Evolutionary conservation across 2,113 vertebrate species (phyloP).

Genomic region (Caranx ignobilis): DNA sequence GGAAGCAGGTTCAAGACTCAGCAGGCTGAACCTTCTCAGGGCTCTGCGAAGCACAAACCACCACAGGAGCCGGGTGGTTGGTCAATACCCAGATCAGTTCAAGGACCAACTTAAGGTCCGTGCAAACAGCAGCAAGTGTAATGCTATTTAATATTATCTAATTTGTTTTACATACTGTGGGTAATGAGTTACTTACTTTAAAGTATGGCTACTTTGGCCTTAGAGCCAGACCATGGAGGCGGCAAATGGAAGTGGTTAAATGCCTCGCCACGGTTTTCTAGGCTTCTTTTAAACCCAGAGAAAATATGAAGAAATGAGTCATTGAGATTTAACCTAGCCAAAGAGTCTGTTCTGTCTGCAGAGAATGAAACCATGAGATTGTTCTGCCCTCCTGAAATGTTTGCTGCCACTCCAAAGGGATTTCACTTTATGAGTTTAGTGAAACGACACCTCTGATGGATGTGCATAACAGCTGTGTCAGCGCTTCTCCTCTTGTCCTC

Average conservation of each 20-base stretch:
- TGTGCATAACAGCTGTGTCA: conserved; percentile 32
- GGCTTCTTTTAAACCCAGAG: background rate
- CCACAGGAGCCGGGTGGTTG: too few species aligned
- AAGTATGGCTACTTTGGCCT: background rate
- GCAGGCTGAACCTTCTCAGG: too few species aligned
- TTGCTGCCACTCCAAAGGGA: conserved; percentile 2
- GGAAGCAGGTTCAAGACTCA: too few species aligned
- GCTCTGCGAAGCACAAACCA: too few species aligned
- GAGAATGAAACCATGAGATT: conserved; percentile 13
- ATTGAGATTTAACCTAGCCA: background rate
- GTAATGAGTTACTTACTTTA: background rate
- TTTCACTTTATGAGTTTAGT: conserved; percentile 28
- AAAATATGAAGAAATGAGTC: background rate
- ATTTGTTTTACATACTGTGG: background rate
- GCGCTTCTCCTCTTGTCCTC: conserved; percentile 28
- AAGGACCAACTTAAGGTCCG: too few species aligned
- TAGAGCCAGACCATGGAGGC: too few species aligned
- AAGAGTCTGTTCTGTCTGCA: conserved; percentile 21
- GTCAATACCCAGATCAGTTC: too few species aligned
- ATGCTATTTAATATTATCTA: background rate
- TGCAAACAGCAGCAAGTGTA: too few species aligned
- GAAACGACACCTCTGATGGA: conserved; percentile 45
- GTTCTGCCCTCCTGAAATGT: conserved; percentile 2
- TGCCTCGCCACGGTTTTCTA: background rate
- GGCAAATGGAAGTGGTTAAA: background rate